Base-by-base conservation (phyloP, 2,888 invertebrate species). In the Parochlus steinenii region DNA sequence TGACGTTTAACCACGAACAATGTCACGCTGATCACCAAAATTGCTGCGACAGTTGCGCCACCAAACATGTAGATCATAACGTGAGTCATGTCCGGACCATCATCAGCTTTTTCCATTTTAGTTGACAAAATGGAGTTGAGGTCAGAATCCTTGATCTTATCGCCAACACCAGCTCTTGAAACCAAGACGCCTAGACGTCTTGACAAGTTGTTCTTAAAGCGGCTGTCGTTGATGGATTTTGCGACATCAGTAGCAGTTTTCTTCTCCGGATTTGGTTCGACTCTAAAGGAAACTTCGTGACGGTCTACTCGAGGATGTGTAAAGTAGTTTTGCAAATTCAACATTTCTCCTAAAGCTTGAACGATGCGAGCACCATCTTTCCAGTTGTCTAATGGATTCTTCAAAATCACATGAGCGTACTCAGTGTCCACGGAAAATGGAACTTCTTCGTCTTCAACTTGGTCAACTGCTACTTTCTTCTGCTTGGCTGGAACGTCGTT, bases 391-490 rank as follows among this genome's bases (percentile, higher is more conserved):
- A 71, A 58, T 25, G 70, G 69, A 50, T 77, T 72, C 50, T 76
- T 74, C 41, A 86, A 74, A 44, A 69, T 65, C 40, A 89, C 73
- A 54, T 79, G 82, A 3, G 83, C 75, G 50, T 76, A 80, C 44
- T 80, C 77, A 14, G 77, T 71, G 49, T 85, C 82, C 29, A 79
- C 74, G 41, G 67, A 64, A 48, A 64, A 70, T 42, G 67, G 64
- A 45, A 65, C 67, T 49, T 71, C 71, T 47, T 67, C 57, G 42
- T 60, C 55, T 44, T 55, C 55, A 12, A 30, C 19, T 23, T 36
- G 30, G 40, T 56, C 54, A 43, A 53, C 53, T 36, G 53, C 47
- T 44, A 56, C 55, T 43, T 55, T 53, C 43, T 56, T 58, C 15
- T 48, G 47, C 45, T 48, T 50, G 17, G 50, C 48, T 33, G 51